Percentiles rank a stretch among this genome's conserved stretches.
Evolutionary conservation across 2,797 vertebrate species (phyloP).

Genomic region (Aulostomus chinensis): DNA sequence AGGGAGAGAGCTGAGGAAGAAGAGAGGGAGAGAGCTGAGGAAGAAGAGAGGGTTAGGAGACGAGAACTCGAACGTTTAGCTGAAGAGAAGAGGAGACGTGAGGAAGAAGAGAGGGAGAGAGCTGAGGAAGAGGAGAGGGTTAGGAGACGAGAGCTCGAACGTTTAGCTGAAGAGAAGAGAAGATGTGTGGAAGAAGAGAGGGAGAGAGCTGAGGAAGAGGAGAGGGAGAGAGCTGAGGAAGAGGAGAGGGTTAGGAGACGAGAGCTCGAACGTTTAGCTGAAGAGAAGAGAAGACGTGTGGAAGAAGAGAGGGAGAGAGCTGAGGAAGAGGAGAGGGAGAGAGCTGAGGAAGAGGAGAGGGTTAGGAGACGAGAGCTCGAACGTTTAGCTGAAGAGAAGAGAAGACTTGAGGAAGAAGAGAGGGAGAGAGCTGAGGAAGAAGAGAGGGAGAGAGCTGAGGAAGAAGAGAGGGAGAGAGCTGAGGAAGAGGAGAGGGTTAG

Average conservation of each 20-base stretch:
- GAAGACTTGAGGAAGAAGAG: neutral
- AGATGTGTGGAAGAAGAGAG: no score
- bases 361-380: neutral
- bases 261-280: no score
- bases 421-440: neutral
- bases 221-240: neutral
- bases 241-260: slow-evolving; percentile 6
- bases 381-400: no score
- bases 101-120: slow-evolving; percentile 7
- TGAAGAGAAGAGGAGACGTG: slow-evolving; percentile 57
- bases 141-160: neutral
- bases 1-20: slow-evolving; percentile 7
- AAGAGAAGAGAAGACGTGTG: neutral
- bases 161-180: no score
- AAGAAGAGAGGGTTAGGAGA: neutral
- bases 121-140: slow-evolving; percentile 26
- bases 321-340: slow-evolving; percentile 6
- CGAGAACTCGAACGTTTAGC: no score
- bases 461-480: neutral
- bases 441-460: neutral
- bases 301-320: neutral
- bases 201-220: no score
- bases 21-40: neutral
- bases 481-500: neutral
- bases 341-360: slow-evolving; percentile 9